A percentile compares a stretch with the other conserved stretches of the same genome.
These are phyloP conservation scores for human (Homo sapiens) DNA, from an alignment of 2,113 vertebrate genomes.

Conservation along the genomic window DNA sequence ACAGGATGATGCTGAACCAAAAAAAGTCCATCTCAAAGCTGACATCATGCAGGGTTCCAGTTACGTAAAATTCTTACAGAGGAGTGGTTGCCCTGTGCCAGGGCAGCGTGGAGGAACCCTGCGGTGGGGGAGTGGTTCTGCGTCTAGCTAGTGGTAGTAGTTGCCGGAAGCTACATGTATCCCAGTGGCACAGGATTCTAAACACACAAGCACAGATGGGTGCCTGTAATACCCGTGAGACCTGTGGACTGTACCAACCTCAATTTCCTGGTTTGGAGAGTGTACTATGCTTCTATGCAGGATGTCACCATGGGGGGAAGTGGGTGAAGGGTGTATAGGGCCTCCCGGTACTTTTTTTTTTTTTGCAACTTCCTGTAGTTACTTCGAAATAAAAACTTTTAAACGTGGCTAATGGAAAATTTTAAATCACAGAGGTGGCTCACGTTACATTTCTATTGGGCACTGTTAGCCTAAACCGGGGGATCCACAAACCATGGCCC, in stretches of 20 bases:
- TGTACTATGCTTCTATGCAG: accelerated
- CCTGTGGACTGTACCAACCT: not conserved
- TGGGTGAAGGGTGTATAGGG: accelerated
- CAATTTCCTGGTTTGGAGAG: not conserved
- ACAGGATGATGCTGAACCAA: not conserved
- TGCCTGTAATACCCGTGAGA: too few species aligned
- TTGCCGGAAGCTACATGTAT: not conserved
- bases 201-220: not conserved
- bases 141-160: accelerated
- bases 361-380: not conserved
- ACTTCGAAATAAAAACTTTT: not conserved
- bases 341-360: too few species aligned
- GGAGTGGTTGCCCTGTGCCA: accelerated
- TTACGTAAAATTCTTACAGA: not conserved
- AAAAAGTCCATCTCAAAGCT: not conserved
- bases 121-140: accelerated
- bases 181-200: accelerated
- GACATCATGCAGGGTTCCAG: accelerated
- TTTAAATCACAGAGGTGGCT: not conserved
- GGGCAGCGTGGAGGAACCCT: accelerated
- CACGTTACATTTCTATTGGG: accelerated
- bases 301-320: accelerated
- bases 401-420: not conserved
- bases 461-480: not conserved
- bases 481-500: too few species aligned